phyloP scores from a whole-genome alignment of 2,888 invertebrate genomes.

The Pycnomerus fuliginosus region DNA sequence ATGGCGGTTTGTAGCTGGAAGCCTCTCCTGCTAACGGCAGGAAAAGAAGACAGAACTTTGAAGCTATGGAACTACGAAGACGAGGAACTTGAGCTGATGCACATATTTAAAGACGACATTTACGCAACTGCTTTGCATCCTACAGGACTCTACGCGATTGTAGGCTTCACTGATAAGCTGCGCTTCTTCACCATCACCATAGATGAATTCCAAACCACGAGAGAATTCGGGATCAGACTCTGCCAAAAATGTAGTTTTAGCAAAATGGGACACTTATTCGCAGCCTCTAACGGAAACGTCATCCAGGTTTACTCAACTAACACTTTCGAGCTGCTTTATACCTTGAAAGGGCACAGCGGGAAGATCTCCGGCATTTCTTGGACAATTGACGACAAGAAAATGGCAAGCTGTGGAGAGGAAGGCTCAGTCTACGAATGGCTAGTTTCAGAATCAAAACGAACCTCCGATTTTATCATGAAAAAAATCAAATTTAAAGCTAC shows the following conservation, averaged over 20 bases:
- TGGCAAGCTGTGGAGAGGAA: conserved; percentile 85
- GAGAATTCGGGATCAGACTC: conserved; percentile 66
- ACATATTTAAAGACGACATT: conserved; percentile 82
- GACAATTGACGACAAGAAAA: conserved; percentile 73
- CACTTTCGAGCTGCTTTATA: conserved; percentile 72
- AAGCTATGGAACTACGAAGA: conserved; percentile 92
- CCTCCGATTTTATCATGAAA: conserved; percentile 81
- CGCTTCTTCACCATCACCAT: conserved; percentile 85
- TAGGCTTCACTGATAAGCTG: conserved; percentile 89
- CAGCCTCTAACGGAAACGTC: conserved; percentile 83
- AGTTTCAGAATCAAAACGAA: conserved; percentile 67
- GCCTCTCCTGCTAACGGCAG: conserved; percentile 82
- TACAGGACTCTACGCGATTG: conserved; percentile 78
- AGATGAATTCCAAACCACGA: conserved; percentile 72
- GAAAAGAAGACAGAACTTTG: conserved; percentile 77
- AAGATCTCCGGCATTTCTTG: conserved; percentile 66
- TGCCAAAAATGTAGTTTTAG: conserved; percentile 81
- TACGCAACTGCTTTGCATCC: conserved; percentile 77
- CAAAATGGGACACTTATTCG: conserved; percentile 85
- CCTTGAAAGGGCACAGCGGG: conserved; percentile 80
- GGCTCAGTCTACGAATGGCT: conserved; percentile 90
- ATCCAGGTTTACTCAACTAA: conserved; percentile 82
- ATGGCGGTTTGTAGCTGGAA: conserved; percentile 87
- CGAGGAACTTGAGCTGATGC: conserved; percentile 61
- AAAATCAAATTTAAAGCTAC: conserved; percentile 71